Evolutionary conservation across 2,888 invertebrate genomes (phyloP), one percentile per base, ranked within the genome.

Genomic region (Phengaris alcon): DNA sequence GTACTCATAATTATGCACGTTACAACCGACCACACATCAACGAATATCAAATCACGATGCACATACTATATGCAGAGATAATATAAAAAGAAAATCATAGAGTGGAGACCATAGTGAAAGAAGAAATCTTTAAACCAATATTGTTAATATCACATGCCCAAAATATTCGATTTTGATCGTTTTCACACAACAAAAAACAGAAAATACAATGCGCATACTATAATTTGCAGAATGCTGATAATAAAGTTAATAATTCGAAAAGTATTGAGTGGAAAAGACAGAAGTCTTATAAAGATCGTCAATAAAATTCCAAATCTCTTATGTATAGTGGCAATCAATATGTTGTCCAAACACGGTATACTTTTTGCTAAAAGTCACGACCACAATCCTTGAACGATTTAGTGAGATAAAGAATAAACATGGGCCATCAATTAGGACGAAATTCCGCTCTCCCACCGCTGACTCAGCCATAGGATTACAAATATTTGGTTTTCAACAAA

Each of bases 1-100:
- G 64, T 64, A 64, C 64, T 64, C 12, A 44, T 64, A 64, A 64
- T 64, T 64, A 64, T 64, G 64, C 64, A 64, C 64, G 64, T 64
- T 64, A 64, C 64, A 64, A 64, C 35, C 64, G 64, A 64, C 64
- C 64, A 64, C 64, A 64, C 64, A 64, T 12, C 64, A 64, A 64
- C 35, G 64, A 64, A 64, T 35, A 44, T 35, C 64, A 64, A 64
- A 64, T 64, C 52, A 64, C 12, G 35, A 44, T 64, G 64, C 35
- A 64, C 10, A 22, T 54, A 54, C n/a, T 44, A 13, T 35, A 44
- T 64, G 64, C 64, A 64, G 12, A 64, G 12, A 64, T 35, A 9
- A 22, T 22, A 64, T 12, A 64, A 22, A 44, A 64, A 64, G 35
- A 44, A 64, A 64, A 44, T 6, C 12, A 52, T 48, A 22, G 15